Base-by-base conservation (phyloP, 2,113 vertebrate genomes). In the Falcunculus frontatus region DNA sequence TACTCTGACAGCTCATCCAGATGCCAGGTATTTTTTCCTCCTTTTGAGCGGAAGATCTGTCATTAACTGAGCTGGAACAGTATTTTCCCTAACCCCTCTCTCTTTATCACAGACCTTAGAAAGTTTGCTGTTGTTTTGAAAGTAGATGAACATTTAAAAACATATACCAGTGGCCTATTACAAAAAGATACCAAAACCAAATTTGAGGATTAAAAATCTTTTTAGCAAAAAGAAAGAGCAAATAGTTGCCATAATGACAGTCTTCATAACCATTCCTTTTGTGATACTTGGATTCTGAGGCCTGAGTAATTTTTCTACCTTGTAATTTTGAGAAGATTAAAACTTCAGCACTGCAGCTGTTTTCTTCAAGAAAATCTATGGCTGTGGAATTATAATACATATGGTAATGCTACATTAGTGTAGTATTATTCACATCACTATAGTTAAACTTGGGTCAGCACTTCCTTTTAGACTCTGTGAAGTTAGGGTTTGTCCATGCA, bases 391-490 rank as follows among this genome's bases (percentile, higher is more conserved):
- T 93, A 52, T 39, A 96, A 82, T 91, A 83, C 79, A 63, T 89
- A 94, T 92, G 75, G 84, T 96, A 96, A 96, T 87, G 50, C 21
- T 84, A 74, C 56, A 93, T 96, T 97, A 87, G 86, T 27, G 80
- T 84, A 95, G 87, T 55, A 93, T 95, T 97, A 89, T 95, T 94
- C 91, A 56, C 86, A 87, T 50, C 30, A 94, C 60, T 94, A 75
- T 72, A 86, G 87, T 96, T 94, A 96, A 96, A 95, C 72, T 92
- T 96, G 56, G 85, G 87, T 97, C 88, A 96, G 90, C 86, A 87
- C 72, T 95, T 97, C 73, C 82, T 94, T 96, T 74, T 46, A 92
- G 74, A 79, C 23, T 93, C 35, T 39, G 74, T 73, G 63, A 81
- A 78, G 62, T 89, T 84, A 81, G 29, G 37, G 32, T 79, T 96